phyloP scores from a whole-genome alignment of 2,888 invertebrate species.

The Hydroisotoma schaefferi region DNA sequence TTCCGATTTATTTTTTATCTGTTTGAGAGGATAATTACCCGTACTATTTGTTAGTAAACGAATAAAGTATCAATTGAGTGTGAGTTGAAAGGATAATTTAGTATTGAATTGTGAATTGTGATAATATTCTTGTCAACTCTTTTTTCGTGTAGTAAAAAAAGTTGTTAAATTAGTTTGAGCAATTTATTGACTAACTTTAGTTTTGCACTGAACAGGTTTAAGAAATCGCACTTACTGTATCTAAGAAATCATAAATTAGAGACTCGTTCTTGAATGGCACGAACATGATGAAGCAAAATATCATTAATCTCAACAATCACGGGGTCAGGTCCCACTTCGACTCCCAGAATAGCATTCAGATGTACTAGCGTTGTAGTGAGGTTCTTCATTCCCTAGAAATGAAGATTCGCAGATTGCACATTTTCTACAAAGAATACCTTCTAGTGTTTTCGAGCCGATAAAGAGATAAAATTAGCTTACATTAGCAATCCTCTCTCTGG shows the following conservation, averaged over 20 bases:
- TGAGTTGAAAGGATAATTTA: too few species aligned
- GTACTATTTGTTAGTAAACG: too few species aligned
- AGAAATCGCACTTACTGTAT: not conserved
- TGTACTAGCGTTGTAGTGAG: conserved; percentile 33
- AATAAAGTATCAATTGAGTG: too few species aligned
- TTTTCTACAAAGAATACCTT: not conserved
- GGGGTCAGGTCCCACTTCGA: conserved; percentile 21
- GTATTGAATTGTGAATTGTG: too few species aligned
- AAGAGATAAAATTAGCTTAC: conserved; percentile 14
- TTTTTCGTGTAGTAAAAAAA: too few species aligned
- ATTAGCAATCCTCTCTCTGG: conserved; percentile 22
- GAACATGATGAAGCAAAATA: conserved; percentile 16
- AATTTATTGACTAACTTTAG: too few species aligned
- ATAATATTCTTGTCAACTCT: too few species aligned
- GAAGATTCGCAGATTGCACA: not conserved
- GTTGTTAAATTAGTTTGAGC: too few species aligned
- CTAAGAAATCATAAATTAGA: not conserved
- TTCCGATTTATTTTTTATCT: too few species aligned
- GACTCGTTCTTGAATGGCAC: conserved; percentile 16
- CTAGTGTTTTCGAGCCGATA: not conserved
- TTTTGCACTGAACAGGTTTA: too few species aligned
- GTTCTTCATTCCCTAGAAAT: conserved; percentile 31
- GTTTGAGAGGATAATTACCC: too few species aligned
- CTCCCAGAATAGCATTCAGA: conserved; percentile 38
- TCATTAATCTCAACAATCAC: conserved; percentile 21